Base-by-base conservation (phyloP, 1,140 invertebrate species). In the Drosophila trapezifrons region DNA sequence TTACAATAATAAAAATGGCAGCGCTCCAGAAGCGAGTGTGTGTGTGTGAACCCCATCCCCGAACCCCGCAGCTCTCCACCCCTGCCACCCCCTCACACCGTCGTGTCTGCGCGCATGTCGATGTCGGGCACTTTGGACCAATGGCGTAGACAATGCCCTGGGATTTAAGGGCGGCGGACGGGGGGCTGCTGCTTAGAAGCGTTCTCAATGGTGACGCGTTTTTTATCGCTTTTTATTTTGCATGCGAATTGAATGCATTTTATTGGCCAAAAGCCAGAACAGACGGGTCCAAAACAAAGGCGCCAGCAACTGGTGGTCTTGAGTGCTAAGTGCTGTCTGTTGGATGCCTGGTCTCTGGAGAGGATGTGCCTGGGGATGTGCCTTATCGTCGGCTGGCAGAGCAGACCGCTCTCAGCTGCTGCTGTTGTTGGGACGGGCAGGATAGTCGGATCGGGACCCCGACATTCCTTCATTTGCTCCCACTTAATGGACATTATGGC, bases 211-310 rank as follows among this genome's bases (percentile, higher is more conserved):
- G 84, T 77, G 80, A 73, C 67, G 75, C 43, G 67, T 79, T 86
- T 86, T 87, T 86, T 87, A 87, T 86, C 71, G 71, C 80, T 86
- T 76, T 87, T 86, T 87, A 79, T 86, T 89, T 86, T 87, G 78
- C 82, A 87, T 85, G 83, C 75, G 65, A 85, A 58, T 65, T 75
- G 82, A 78, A 82, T 85, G 82, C 82, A 85, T 85, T 85, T 85
- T 85, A 85, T 85, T 85, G 82, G 82, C 82, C 82, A 81, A 71
- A 71, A 82, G 78, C 83, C 78, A 63, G 46, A 74, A 51, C 77
- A 51, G 17, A 62, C 35, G 43, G 20, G 10, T 37, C 54, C 65
- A 70, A 82, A 82, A 86, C 82, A 86, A 87, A 76, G 67, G 74
- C 25, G 45, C 22, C 35, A 72, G 55, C 72, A 76, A 76, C 52